phyloP scores from a whole-genome alignment of 2,888 invertebrate genomes.

The Eucera pruinosa region DNA sequence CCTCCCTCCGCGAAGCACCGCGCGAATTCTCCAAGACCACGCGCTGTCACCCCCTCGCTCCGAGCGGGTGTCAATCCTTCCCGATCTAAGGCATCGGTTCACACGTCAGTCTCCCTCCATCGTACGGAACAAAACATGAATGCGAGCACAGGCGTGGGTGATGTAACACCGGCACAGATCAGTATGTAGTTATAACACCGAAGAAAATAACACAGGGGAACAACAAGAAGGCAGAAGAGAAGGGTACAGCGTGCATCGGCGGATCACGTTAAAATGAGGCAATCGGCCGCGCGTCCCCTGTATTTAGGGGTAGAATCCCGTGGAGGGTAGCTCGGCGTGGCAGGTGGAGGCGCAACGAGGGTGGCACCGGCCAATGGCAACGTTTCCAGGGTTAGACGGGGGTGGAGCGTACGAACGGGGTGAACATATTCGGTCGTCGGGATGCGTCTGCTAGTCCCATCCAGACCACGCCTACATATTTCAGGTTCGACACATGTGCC shows the following conservation, averaged over 20 bases:
- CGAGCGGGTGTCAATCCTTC: neutral
- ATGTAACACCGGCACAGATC: conserved; percentile 11
- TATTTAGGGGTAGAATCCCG: conserved; percentile 81
- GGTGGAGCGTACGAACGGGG: conserved; percentile 80
- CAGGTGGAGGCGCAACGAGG: conserved; percentile 82
- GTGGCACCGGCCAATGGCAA: conserved; percentile 81
- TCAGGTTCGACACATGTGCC: conserved; percentile 84
- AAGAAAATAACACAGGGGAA: conserved; percentile 24
- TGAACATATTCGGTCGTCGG: conserved; percentile 84
- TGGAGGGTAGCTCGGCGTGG: conserved; percentile 73
- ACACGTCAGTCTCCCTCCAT: conserved; percentile 4
- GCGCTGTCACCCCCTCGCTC: conserved; percentile 15
- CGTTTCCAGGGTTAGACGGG: conserved; percentile 74
- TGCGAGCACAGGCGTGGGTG: conserved; percentile 15
- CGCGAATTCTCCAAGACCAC: neutral
- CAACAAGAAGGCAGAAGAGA: conserved; percentile 3
- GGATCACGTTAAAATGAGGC: conserved; percentile 82
- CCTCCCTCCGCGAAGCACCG: neutral
- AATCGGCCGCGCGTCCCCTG: conserved; percentile 77
- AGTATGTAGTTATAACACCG: conserved; percentile 21
- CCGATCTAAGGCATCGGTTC: conserved; percentile 11
- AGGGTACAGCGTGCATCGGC: conserved; percentile 64
- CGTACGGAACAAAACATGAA: conserved; percentile 1
- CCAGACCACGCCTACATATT: conserved; percentile 84
- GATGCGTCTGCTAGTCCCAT: conserved; percentile 82